These are phyloP conservation scores for Diadegma fenestrale DNA, from an alignment of 2,888 invertebrate species.

Conservation along the genomic window DNA sequence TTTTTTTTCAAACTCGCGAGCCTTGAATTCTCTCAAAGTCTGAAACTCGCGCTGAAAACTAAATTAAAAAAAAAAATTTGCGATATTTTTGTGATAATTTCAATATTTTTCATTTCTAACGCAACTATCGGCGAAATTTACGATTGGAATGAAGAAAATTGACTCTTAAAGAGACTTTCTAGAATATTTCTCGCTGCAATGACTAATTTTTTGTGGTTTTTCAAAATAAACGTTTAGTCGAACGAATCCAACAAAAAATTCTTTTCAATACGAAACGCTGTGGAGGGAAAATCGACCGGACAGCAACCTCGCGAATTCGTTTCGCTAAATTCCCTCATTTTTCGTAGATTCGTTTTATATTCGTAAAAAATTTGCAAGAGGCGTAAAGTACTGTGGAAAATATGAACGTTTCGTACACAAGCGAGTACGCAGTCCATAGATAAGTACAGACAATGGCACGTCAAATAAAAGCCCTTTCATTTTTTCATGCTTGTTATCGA, in stretches of 20 bases:
- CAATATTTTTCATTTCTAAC: too few relatives aligned
- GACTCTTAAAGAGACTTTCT: too few relatives aligned
- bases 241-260: too few relatives aligned
- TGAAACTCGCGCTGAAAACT: neutral
- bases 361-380: neutral
- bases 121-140: too few relatives aligned
- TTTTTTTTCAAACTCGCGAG: neutral
- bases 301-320: neutral
- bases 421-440: neutral
- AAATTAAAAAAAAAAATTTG: too few relatives aligned
- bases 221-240: too few relatives aligned
- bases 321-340: neutral
- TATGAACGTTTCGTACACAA: neutral
- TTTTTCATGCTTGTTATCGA: slow-evolving; percentile 16
- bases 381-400: neutral
- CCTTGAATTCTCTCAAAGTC: neutral
- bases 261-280: too few relatives aligned
- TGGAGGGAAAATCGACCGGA: neutral
- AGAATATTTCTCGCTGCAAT: too few relatives aligned
- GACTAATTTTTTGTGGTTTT: too few relatives aligned
- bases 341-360: neutral
- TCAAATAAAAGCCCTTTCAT: slow-evolving; percentile 34
- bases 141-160: too few relatives aligned
- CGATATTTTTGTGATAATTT: too few relatives aligned
- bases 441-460: slow-evolving; percentile 17